These are phyloP conservation scores for Conger conger DNA, from an alignment of 2,113 vertebrate species.

Conservation along the genomic window DNA sequence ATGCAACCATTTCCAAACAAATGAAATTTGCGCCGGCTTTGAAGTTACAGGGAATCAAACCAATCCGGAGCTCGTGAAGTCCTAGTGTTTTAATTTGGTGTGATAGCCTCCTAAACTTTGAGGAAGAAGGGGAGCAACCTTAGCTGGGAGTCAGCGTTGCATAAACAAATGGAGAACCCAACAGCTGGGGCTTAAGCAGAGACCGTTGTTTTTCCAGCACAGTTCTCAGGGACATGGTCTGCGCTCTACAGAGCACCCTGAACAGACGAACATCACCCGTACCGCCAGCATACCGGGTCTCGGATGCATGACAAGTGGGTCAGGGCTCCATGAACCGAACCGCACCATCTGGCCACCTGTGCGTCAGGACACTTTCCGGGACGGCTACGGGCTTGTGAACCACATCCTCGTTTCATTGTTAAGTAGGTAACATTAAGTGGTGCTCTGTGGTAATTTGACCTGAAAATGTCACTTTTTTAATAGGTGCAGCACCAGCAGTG, in stretches of 20 bases:
- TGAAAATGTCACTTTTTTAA: background rate
- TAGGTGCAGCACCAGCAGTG: background rate
- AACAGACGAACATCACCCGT: slow-evolving; percentile 59
- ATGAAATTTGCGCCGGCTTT: slow-evolving; percentile 70
- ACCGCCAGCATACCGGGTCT: slow-evolving; percentile 57
- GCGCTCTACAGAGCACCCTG: background rate
- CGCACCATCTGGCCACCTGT: slow-evolving; percentile 66
- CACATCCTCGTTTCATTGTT: background rate
- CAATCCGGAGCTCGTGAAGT: slow-evolving; percentile 39
- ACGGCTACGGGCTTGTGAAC: slow-evolving; percentile 37
- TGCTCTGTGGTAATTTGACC: background rate
- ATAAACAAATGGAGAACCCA: slow-evolving; percentile 23
- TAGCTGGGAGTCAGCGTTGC: slow-evolving; percentile 6
- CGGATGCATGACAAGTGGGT: slow-evolving; percentile 57
- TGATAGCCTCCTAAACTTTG: slow-evolving; percentile 42
- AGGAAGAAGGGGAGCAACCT: slow-evolving; percentile 13
- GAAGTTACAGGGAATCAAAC: slow-evolving; percentile 52
- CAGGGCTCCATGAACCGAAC: slow-evolving; percentile 66
- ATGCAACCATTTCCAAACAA: slow-evolving; percentile 72
- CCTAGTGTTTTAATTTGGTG: slow-evolving; percentile 55
- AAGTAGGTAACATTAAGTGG: background rate
- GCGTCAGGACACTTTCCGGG: slow-evolving; percentile 50
- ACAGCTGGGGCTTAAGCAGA: slow-evolving; percentile 12
- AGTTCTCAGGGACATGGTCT: slow-evolving; percentile 1
- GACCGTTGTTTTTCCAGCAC: slow-evolving; percentile 19